Base-by-base conservation (phyloP, 2,113 vertebrate species). In the Silurus meridionalis region DNA sequence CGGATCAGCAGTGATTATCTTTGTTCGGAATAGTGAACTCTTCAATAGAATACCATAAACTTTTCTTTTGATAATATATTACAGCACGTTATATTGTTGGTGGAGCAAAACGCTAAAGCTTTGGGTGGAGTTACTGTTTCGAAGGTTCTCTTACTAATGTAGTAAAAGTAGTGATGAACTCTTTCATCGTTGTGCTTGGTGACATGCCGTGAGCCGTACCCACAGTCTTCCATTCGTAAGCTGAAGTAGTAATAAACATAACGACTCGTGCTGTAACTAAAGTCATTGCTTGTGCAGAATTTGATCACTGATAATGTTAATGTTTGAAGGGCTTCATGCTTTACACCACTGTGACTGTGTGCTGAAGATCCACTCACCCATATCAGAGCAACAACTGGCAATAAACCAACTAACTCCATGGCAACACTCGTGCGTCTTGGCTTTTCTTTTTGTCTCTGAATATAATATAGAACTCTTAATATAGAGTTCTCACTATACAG, bases 171-270 rank as follows among this genome's bases (percentile, higher is more conserved):
- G 67, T 87, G 52, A 83, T 84, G 25, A 88, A 85, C 71, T 82
- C 80, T 55, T 84, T 77, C 89, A 90, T 90, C 87, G 15, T 83
- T 88, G 90, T 92, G 64, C 80, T 58, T 89, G 90, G 90, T 91
- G 85, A 89, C 80, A 84, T 80, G 82, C 85, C 87, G 90, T 94
- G 87, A 93, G 88, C 89, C 90, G 90, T 92, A 9, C 87, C 82
- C 52, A 50, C 88, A 46, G 92, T 94, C 93, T 93, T 94, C 91
- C 92, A 92, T 92, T 87, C 80, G 83, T 85, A 87, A 81, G 60
- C 80, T 92, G 88, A 86, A 87, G 25, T 91, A 91, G 88, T 63
- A 69, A 87, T 86, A 86, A 57, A 63, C 8, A 80, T 82, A 89
- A 74, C 75, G 69, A 89, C 53, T 63, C 88, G 64, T 90, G 87